Conservation (phyloP, 2,888 invertebrate genomes). For the Phyto melanocephala region DNA sequence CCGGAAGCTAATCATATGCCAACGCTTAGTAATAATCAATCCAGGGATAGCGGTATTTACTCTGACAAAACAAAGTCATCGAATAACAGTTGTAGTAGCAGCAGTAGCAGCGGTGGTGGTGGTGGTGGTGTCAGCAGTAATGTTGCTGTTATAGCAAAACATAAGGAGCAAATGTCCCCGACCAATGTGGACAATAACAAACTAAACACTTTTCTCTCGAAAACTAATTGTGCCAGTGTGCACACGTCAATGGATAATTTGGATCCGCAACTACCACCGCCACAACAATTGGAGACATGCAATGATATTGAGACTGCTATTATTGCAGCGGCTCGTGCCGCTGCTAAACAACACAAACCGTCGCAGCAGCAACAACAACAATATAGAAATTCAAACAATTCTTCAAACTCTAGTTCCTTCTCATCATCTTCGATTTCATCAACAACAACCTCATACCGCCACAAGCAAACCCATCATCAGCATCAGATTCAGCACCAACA, state of each 20-base stretch:
- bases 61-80: constrained; percentile 60
- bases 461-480: constrained; percentile 31
- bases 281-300: constrained; percentile 76
- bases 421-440: constrained; percentile 64
- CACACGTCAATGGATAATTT: constrained; percentile 59
- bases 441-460: constrained; percentile 45
- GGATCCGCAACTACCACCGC: constrained; percentile 52
- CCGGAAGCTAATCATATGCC: constrained; percentile 63
- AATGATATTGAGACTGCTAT: constrained; percentile 77
- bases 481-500: constrained; percentile 24
- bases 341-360: constrained; percentile 67
- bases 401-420: constrained; percentile 67
- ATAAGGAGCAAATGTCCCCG: constrained; percentile 34
- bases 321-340: constrained; percentile 76
- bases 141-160: constrained; percentile 17
- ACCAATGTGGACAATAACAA: constrained; percentile 51
- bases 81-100: constrained; percentile 52
- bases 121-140: neutral
- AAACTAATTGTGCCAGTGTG: constrained; percentile 49
- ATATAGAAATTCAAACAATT: constrained; percentile 64
- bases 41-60: constrained; percentile 73
- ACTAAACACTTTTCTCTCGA: constrained; percentile 57
- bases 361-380: constrained; percentile 59
- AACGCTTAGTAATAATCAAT: constrained; percentile 70
- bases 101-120: constrained; percentile 61